phyloP scores from a whole-genome alignment of 2,888 invertebrate species.

The Cordilura impudica region DNA sequence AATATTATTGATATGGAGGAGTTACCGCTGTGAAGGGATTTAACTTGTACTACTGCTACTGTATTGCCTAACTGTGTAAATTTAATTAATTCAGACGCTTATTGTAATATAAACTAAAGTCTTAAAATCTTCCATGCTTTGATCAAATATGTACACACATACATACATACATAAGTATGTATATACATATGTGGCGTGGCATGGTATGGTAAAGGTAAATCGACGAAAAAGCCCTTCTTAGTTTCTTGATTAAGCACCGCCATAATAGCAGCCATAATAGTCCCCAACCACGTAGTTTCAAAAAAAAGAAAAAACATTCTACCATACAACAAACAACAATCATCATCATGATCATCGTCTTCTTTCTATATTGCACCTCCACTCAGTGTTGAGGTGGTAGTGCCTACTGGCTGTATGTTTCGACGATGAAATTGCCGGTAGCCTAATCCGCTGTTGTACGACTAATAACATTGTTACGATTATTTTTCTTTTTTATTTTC shows the following conservation, averaged over 20 bases:
- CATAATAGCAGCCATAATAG: constrained; percentile 54
- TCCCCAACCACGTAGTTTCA: constrained; percentile 26
- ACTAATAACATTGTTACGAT: constrained; percentile 78
- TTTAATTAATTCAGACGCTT: constrained; percentile 60
- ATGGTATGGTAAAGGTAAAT: background rate
- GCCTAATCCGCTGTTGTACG: constrained; percentile 78
- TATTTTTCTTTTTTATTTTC: constrained; percentile 69
- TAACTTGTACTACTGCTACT: constrained; percentile 43
- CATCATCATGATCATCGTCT: constrained; percentile 12
- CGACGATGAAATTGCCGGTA: constrained; percentile 74
- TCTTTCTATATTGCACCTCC: constrained; percentile 31
- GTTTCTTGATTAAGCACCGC: constrained; percentile 58
- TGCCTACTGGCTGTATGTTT: constrained; percentile 31
- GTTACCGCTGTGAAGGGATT: constrained; percentile 55
- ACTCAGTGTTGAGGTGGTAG: constrained; percentile 23
- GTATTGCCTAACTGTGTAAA: constrained; percentile 58
- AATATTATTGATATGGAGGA: constrained; percentile 21
- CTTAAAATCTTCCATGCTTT: constrained; percentile 40
- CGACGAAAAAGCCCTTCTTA: constrained; percentile 38
- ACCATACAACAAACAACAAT: background rate
- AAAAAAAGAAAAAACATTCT: background rate
- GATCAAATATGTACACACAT: constrained; percentile 14
- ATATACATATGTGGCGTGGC: background rate
- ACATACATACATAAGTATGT: background rate
- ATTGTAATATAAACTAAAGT: constrained; percentile 57